A percentile compares a stretch with the other conserved stretches of the same genome.
Conservation (phyloP, 2,113 vertebrate species). For the Columba livia region DNA sequence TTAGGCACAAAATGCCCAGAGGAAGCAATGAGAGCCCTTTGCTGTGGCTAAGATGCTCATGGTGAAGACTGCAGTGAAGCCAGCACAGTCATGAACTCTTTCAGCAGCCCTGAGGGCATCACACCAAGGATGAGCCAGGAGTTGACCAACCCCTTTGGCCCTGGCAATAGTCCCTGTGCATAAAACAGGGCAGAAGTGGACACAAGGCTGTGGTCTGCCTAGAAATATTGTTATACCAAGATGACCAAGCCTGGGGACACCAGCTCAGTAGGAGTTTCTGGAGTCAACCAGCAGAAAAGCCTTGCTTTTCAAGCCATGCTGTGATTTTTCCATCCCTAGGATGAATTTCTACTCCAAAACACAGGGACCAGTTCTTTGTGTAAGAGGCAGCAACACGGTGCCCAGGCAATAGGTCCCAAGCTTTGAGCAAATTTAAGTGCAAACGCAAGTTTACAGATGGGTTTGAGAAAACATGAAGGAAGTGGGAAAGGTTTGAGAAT, state of each 20-base stretch:
- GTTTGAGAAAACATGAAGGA: not conserved
- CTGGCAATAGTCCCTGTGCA: not conserved
- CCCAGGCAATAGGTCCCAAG: not conserved
- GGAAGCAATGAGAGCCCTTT: rapidly evolving
- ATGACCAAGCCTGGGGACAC: not conserved
- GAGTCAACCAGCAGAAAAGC: not conserved
- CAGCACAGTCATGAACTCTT: rapidly evolving
- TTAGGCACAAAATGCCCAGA: not conserved
- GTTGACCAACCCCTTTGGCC: not conserved
- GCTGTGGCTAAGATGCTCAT: rapidly evolving
- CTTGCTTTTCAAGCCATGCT: not conserved
- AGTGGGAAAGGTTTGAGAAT: not conserved
- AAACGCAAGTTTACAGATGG: not conserved
- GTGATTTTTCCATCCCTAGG: not conserved
- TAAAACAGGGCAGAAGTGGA: not conserved
- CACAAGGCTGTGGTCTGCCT: not conserved
- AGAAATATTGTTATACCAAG: not conserved
- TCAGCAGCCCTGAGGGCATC: not conserved
- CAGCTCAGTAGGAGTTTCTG: not conserved
- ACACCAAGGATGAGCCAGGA: not conserved
- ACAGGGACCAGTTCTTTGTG: not conserved
- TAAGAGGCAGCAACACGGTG: not conserved
- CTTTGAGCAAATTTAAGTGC: not conserved
- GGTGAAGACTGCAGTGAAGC: not conserved
- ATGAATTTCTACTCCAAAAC: not conserved